These are phyloP conservation scores for Lasioglossum albipes DNA, from an alignment of 1,140 invertebrate genomes.

Conservation along the genomic window DNA sequence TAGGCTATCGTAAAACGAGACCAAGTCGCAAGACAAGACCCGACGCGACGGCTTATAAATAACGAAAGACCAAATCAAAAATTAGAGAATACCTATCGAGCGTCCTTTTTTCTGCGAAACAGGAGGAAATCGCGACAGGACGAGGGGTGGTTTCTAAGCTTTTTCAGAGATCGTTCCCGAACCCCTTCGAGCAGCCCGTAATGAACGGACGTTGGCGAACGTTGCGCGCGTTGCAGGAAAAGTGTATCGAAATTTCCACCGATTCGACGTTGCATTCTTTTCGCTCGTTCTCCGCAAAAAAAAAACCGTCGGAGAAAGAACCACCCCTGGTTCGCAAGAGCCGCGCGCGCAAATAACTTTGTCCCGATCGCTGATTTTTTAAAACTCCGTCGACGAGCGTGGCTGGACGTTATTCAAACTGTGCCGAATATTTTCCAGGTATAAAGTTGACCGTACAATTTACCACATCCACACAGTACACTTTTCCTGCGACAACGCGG, in stretches of 20 bases:
- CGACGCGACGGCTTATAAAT: slow-evolving; percentile 14
- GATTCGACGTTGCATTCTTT: too few species aligned
- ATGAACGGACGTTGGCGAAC: slow-evolving; percentile 3
- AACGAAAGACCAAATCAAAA: slow-evolving; percentile 59
- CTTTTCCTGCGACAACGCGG: background rate
- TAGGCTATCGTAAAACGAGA: slow-evolving; percentile 13
- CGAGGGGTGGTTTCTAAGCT: slow-evolving; percentile 24
- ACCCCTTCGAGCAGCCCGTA: slow-evolving; percentile 22
- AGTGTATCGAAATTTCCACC: slow-evolving; percentile 2
- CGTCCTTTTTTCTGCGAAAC: slow-evolving; percentile 32
- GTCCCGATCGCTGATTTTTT: too few species aligned
- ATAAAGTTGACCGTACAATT: background rate
- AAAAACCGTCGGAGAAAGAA: too few species aligned
- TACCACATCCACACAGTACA: background rate
- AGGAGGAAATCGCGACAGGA: slow-evolving; percentile 20
- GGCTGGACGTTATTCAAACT: background rate
- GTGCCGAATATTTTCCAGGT: background rate
- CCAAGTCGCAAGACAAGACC: background rate
- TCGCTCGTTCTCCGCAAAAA: too few species aligned
- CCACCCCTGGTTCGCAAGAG: too few species aligned
- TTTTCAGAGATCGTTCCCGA: slow-evolving; percentile 25
- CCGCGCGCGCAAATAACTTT: too few species aligned
- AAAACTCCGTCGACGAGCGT: too few species aligned
- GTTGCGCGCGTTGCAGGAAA: slow-evolving; percentile 18
- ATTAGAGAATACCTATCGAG: slow-evolving; percentile 35